phyloP scores from a whole-genome alignment of 2,113 vertebrate genomes.

The Pheucticus melanocephalus region DNA sequence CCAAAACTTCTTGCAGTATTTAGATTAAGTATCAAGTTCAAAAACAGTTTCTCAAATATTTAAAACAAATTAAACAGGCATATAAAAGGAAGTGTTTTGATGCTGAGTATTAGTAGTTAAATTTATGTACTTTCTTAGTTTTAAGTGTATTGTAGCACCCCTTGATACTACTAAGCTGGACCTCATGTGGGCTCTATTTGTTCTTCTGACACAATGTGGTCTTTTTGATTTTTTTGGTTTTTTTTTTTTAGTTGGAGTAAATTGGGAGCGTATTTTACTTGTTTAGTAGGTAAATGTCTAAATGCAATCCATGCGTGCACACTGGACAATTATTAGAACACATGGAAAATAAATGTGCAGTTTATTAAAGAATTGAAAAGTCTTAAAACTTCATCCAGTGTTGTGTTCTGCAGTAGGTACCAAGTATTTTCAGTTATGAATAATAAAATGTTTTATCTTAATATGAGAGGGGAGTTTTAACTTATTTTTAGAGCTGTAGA shows the following conservation, averaged over 20 bases:
- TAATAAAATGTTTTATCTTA: not conserved
- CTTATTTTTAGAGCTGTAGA: conserved; percentile 30
- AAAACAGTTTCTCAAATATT: not conserved
- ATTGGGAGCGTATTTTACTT: not conserved
- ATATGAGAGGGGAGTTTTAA: not conserved
- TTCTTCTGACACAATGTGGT: not conserved
- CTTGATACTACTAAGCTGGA: not conserved
- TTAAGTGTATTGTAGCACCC: not conserved
- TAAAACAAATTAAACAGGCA: not conserved
- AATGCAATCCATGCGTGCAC: not conserved
- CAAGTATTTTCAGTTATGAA: not conserved
- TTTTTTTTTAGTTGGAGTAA: not conserved
- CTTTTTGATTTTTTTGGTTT: not conserved
- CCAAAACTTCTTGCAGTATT: not conserved
- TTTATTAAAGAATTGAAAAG: not conserved
- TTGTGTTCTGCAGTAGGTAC: not conserved
- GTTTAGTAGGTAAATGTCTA: not conserved
- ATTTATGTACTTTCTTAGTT: not conserved
- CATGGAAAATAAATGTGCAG: not conserved
- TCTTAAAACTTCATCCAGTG: not conserved
- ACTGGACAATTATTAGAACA: not conserved
- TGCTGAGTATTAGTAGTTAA: not conserved
- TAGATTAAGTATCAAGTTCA: not conserved
- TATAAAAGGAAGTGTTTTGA: not conserved
- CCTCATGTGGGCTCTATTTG: not conserved